Conservation (phyloP, 1,140 invertebrate genomes). For the Halyomorpha halys region DNA sequence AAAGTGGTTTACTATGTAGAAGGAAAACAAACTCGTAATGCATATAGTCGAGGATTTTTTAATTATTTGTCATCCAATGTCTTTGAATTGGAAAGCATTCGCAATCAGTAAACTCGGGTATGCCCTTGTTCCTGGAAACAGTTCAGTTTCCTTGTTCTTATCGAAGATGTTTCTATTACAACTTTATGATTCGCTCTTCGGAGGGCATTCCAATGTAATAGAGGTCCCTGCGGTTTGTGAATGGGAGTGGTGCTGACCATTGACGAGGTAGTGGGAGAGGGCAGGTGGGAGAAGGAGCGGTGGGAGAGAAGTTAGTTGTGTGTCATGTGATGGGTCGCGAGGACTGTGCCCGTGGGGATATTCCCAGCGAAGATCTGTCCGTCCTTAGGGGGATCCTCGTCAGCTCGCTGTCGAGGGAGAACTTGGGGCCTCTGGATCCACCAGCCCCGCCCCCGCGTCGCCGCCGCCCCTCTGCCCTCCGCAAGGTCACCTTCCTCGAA, state of each 20-base stretch:
- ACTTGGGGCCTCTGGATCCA: slow-evolving; percentile 38
- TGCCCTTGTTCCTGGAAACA: no score
- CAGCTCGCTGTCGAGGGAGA: slow-evolving; percentile 46
- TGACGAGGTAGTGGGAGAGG: background rate
- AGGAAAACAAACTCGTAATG: no score
- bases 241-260: background rate
- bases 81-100: no score
- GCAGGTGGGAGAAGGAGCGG: slow-evolving; percentile 7
- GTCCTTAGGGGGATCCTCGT: slow-evolving; percentile 48
- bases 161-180: no score
- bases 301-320: background rate
- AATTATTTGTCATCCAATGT: no score
- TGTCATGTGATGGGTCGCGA: slow-evolving; percentile 15
- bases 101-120: no score
- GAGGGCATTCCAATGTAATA: no score
- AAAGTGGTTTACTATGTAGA: no score
- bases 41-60: no score
- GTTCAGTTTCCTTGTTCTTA: no score
- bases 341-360: slow-evolving; percentile 15
- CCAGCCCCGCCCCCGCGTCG: slow-evolving; percentile 20
- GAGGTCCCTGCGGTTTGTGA: background rate
- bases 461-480: slow-evolving; percentile 19
- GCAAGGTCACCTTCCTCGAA: slow-evolving; percentile 30
- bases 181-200: no score
- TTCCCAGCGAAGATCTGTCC: slow-evolving; percentile 36